A percentile compares a stretch with the other conserved stretches of the same genome.
Evolutionary conservation across 1,140 invertebrate species (phyloP).

Genomic region (Drosophila pectinifera): DNA sequence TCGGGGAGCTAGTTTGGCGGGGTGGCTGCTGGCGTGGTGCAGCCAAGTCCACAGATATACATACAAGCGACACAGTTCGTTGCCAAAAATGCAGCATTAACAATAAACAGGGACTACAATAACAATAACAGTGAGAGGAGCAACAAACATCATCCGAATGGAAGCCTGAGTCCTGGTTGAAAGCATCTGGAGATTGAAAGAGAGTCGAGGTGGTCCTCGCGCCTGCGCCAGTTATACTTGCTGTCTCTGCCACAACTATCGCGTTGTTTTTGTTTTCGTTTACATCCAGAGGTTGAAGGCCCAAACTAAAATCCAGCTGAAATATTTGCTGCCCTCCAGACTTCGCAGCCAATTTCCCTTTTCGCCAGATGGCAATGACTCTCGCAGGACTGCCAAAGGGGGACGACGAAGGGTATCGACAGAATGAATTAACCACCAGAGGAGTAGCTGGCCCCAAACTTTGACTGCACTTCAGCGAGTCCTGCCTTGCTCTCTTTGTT

Average conservation of each 20-base stretch:
- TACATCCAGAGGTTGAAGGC: constrained; percentile 10
- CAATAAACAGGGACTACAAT: constrained; percentile 55
- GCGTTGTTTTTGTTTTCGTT: constrained; percentile 34
- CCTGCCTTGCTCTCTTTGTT: background rate
- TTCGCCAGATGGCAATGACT: constrained; percentile 54
- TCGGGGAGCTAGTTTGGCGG: background rate
- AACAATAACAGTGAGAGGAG: constrained; percentile 43
- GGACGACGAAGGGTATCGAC: background rate
- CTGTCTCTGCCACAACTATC: constrained; percentile 4
- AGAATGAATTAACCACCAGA: background rate
- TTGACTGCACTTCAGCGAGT: constrained; percentile 24
- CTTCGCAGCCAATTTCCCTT: constrained; percentile 46
- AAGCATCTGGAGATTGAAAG: constrained; percentile 9
- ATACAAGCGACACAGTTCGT: constrained; percentile 66
- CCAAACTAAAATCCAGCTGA: constrained; percentile 22
- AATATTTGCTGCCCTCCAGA: constrained; percentile 21
- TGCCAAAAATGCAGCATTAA: constrained; percentile 50
- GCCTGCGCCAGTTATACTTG: constrained; percentile 26
- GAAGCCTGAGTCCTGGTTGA: constrained; percentile 14
- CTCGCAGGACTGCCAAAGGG: background rate
- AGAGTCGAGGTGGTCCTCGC: constrained; percentile 14
- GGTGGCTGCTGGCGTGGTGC: background rate
- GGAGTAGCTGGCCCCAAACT: background rate
- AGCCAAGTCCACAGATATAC: constrained; percentile 58
- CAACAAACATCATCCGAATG: constrained; percentile 6